These are phyloP conservation scores for Branchipolynoe longqiensis DNA, from an alignment of 2,888 invertebrate species.

Conservation along the genomic window DNA sequence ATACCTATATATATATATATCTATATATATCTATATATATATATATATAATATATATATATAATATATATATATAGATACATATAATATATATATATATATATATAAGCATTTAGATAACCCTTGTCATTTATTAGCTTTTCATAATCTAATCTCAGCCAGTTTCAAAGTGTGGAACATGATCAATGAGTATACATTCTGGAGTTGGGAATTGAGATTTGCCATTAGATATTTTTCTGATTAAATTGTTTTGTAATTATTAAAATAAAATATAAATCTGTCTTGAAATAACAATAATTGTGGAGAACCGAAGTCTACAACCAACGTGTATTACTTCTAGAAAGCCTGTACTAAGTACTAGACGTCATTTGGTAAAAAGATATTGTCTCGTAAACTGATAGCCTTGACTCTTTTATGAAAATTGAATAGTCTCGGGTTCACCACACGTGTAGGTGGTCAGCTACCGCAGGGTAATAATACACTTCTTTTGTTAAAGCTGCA, in stretches of 20 bases:
- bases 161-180: not conserved
- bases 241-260: not conserved
- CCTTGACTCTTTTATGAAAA: no score
- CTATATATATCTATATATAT: not conserved
- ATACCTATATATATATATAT: no score
- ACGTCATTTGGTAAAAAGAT: no score
- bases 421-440: no score
- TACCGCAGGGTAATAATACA: no score
- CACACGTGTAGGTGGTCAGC: no score
- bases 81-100: not conserved
- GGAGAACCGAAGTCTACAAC: no score
- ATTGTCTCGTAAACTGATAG: no score
- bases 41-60: not conserved
- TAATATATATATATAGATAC: not conserved
- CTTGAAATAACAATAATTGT: not conserved
- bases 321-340: no score
- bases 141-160: not conserved
- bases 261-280: not conserved
- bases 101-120: not conserved
- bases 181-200: no score
- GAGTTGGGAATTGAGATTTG: conserved; percentile 39
- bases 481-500: no score
- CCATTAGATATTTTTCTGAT: not conserved
- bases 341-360: no score
- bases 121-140: not conserved